Evolutionary conservation across 1,140 invertebrate genomes (phyloP), one percentile per base, ranked within the genome.

Genomic region (Aplysia californica): DNA sequence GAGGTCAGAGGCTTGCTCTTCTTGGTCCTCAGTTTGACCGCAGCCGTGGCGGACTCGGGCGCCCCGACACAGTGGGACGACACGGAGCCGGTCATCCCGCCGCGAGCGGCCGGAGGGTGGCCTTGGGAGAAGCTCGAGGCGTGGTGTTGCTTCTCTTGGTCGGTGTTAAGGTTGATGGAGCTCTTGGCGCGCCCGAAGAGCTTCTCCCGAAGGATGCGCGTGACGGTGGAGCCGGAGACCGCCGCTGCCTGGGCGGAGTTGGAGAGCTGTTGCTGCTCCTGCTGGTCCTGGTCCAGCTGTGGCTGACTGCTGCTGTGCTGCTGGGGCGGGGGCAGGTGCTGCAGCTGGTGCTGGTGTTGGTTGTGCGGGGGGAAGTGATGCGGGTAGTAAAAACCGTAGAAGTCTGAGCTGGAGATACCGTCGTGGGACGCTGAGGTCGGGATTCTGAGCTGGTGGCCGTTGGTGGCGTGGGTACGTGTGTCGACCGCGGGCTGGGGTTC

Each of bases 1-100:
- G 73, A 75, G 41, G 79, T 77, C 4, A 61, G 35, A 26, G 55
- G n/a, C 36, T 72, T 70, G 23, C 67, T 38, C 69, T 75, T 76
- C 64, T 76, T 79, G 35, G 79, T 75, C 29, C 79, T 66, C 33
- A 82, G 68, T 58, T 84, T 79, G n/a, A 78, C 66, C 31, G 76
- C 73, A 64, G 76, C 36, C 44, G 29, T 58, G 31, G 15, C 33
- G 20, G 61, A 3, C 39, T 56, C 35, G 50, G 59, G 38, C 41
- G 35, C 3, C 3, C 20, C 65, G 6, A 3, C 33, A 21, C 68
- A 64, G 58, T 64, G 76, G 6, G 66, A 41, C 1, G 68, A 66
- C 2, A 29, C 21, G 20, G 50, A 59, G 2, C 59, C 23, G 26
- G 61, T 4, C 35, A 64, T 61, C 31, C 65, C 35, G 31, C 1